Evolutionary conservation across 30 jellyfish, hydroid and myxozoan species (phyloP).

Genomic region (Rhopilema esculentum): DNA sequence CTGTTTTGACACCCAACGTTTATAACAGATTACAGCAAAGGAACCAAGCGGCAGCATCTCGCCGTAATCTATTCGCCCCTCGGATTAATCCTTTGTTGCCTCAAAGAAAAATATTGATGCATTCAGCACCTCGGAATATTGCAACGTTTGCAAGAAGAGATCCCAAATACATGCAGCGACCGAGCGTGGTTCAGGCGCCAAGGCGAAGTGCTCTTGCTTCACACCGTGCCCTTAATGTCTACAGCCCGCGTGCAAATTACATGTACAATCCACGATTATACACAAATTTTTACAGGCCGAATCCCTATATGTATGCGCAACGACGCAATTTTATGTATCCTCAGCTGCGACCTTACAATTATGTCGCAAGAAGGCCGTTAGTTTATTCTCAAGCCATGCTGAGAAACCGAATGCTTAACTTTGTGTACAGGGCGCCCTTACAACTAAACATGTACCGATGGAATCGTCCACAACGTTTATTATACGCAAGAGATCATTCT

Average conservation of each 20-base stretch:
- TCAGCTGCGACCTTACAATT: constrained; percentile 7
- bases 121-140: neutral
- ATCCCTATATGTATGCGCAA: constrained; percentile 8
- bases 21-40: neutral
- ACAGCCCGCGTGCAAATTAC: constrained; percentile 1
- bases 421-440: constrained; percentile 1
- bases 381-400: constrained; percentile 15
- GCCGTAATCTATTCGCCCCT: neutral
- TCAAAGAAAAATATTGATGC: constrained; percentile 1
- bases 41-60: neutral
- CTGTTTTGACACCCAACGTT: neutral
- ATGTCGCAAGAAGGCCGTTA: constrained; percentile 39
- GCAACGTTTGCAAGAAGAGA: constrained; percentile 42
- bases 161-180: constrained; percentile 20
- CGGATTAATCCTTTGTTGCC: constrained; percentile 25
- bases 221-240: neutral
- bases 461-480: constrained; percentile 14
- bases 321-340: constrained; percentile 5
- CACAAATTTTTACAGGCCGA: neutral
- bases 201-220: constrained; percentile 18
- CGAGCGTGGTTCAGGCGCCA: constrained; percentile 12
- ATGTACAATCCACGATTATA: constrained; percentile 6
- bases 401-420: constrained; percentile 24
- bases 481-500: constrained; percentile 48
- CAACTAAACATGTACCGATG: neutral